These are phyloP conservation scores for Lydus trimaculatus DNA, from an alignment of 2,888 invertebrate genomes.

Conservation along the genomic window DNA sequence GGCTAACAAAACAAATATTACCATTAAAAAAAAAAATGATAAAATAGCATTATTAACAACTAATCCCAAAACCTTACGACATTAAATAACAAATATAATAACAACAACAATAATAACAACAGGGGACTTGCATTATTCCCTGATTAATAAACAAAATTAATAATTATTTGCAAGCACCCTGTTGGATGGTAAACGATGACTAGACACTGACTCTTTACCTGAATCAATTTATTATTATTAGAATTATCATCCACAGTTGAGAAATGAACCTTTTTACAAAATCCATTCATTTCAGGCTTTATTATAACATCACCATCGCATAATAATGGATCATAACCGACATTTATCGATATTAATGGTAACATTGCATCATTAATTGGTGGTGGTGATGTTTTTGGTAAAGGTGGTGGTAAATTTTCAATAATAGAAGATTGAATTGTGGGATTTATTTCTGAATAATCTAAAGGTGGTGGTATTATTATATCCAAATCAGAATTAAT, in stretches of 20 bases:
- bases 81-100: slow-evolving; percentile 5
- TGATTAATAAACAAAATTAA: not conserved
- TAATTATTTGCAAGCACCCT: not conserved
- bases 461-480: slow-evolving; percentile 31
- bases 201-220: slow-evolving; percentile 12
- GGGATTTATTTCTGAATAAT: slow-evolving; percentile 7
- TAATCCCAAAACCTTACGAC: not conserved
- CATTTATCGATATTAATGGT: slow-evolving; percentile 2
- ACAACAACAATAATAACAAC: slow-evolving; percentile 1
- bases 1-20: slow-evolving; percentile 49
- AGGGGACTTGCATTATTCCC: not conserved
- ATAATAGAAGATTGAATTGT: not conserved
- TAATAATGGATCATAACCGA: not conserved
- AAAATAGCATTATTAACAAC: slow-evolving; percentile 24
- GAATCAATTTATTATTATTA: not conserved
- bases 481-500: not conserved
- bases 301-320: not conserved
- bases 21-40: slow-evolving; percentile 15
- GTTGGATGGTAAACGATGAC: not conserved
- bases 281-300: not conserved
- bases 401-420: slow-evolving; percentile 33
- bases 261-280: not conserved
- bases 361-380: slow-evolving; percentile 23
- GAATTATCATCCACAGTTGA: not conserved
- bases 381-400: slow-evolving; percentile 39